Percentiles rank a stretch among this genome's conserved stretches.
Evolutionary conservation across 37 sponge, comb jelly and placozoan genomes (phyloP).

Genomic region (Tethya wilhelma): DNA sequence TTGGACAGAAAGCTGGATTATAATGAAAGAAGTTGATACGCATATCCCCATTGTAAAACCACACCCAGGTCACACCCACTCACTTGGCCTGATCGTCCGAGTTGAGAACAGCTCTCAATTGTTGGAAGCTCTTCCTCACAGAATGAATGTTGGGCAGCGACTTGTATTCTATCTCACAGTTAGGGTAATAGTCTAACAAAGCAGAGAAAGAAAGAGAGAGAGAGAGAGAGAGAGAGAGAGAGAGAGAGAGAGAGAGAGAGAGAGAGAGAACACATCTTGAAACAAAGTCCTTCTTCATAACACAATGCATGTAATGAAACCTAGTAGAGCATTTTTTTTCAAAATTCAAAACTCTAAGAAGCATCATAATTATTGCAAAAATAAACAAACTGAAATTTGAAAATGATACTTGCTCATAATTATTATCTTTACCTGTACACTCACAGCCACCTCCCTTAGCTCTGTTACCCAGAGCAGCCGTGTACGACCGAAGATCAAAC

Average conservation of each 20-base stretch:
- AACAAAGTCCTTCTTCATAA: neutral
- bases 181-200: conserved; percentile 92
- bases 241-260: conserved; percentile 2
- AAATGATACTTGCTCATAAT: too few relatives aligned
- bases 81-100: conserved; percentile 49
- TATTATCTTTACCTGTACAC: conserved; percentile 53
- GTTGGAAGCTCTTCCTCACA: conserved; percentile 81
- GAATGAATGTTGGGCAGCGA: conserved; percentile 89
- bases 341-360: too few relatives aligned
- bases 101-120: conserved; percentile 50
- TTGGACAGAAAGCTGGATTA: conserved; percentile 81
- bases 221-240: conserved; percentile 14
- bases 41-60: too few relatives aligned
- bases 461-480: conserved; percentile 89
- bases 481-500: conserved; percentile 82
- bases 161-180: conserved; percentile 83
- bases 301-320: neutral
- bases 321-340: neutral
- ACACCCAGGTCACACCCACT: too few relatives aligned
- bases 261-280: conserved; percentile 9
- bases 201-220: neutral
- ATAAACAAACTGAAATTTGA: too few relatives aligned
- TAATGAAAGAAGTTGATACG: neutral
- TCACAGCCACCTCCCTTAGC: conserved; percentile 92
- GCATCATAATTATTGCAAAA: too few relatives aligned